Evolutionary conservation across 2,113 vertebrate genomes (phyloP).

Genomic region (Dicentrarchus labrax): DNA sequence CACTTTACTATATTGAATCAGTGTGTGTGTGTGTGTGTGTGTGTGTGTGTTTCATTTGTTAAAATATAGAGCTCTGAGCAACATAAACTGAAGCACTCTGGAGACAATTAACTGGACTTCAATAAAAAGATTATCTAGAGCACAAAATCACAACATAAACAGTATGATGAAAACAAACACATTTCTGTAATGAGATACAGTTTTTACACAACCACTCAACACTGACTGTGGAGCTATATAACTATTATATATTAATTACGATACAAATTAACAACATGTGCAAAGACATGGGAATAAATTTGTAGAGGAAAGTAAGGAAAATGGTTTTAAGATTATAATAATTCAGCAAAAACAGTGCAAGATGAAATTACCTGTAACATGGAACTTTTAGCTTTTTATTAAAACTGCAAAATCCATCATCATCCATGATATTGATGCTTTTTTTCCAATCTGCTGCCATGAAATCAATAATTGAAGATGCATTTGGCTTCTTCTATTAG

Average conservation of each 20-base stretch:
- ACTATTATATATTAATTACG: background rate
- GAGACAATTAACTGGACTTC: slow-evolving; percentile 27
- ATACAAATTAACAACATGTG: background rate
- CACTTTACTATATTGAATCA: slow-evolving; percentile 11
- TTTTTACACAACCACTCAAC: slow-evolving; percentile 1
- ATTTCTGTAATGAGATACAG: background rate
- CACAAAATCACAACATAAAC: slow-evolving; percentile 23
- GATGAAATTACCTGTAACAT: background rate
- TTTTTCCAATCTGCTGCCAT: background rate
- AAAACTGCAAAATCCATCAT: background rate
- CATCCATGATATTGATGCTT: background rate
- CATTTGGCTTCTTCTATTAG: background rate
- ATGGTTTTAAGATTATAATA: background rate
- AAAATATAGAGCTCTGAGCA: slow-evolving; percentile 28
- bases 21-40: slow-evolving; percentile 8
- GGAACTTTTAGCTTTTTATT: background rate
- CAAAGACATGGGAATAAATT: background rate
- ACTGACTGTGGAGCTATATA: background rate
- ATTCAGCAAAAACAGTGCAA: slow-evolving; percentile 4
- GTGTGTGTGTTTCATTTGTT: slow-evolving; percentile 27
- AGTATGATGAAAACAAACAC: slow-evolving; percentile 16
- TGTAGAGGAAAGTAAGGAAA: background rate
- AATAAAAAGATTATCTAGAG: slow-evolving; percentile 17
- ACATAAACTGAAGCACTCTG: slow-evolving; percentile 24
- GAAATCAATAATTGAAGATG: background rate